These are phyloP conservation scores for Odocoileus hemionus DNA, from an alignment of 2,113 vertebrate species.

Conservation along the genomic window DNA sequence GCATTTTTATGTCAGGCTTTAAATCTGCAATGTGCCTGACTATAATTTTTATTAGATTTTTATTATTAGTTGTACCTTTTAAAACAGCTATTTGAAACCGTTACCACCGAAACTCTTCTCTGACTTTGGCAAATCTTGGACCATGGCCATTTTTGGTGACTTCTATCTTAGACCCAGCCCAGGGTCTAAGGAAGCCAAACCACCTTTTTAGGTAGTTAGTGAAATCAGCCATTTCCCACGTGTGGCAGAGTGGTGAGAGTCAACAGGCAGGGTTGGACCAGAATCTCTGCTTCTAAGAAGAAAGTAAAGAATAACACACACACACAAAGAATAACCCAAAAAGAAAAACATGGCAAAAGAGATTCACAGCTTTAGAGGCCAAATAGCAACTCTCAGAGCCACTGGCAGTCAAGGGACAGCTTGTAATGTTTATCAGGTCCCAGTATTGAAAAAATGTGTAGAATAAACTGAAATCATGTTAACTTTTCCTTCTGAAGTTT, in stretches of 20 bases:
- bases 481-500: slow-evolving; percentile 54
- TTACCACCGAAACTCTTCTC: neutral
- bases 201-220: slow-evolving; percentile 17
- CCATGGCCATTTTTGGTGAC: slow-evolving; percentile 7
- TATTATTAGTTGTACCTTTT: slow-evolving; percentile 61
- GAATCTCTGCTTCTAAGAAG: neutral
- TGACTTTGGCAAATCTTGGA: slow-evolving; percentile 1
- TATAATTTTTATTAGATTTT: slow-evolving; percentile 63
- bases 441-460: slow-evolving; percentile 48
- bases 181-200: neutral
- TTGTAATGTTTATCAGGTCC: neutral
- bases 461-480: slow-evolving; percentile 58
- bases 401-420: neutral
- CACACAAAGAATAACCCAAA: neutral
- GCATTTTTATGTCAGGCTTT: slow-evolving; percentile 44
- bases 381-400: neutral
- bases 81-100: slow-evolving; percentile 51
- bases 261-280: neutral
- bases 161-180: neutral
- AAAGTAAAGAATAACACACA: neutral
- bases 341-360: neutral
- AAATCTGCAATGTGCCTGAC: slow-evolving; percentile 36
- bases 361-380: neutral
- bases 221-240: neutral
- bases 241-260: neutral